Conservation (phyloP, 1,140 invertebrate genomes). For the Papilio polyxenes region DNA sequence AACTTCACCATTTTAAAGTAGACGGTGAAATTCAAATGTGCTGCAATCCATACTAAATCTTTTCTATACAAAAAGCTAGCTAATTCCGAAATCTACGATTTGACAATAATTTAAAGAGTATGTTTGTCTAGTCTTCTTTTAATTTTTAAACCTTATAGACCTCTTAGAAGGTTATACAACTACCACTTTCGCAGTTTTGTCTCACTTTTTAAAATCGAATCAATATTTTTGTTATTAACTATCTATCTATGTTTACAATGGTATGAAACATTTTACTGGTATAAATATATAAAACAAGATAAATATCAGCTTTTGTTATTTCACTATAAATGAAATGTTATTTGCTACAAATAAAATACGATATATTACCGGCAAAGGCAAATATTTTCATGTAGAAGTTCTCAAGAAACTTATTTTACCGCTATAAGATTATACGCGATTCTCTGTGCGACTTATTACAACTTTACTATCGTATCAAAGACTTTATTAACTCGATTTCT, state of each 20-base stretch:
- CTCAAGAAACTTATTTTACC: constrained; percentile 18
- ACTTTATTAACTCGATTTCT: constrained; percentile 8
- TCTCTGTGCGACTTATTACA: constrained; percentile 24
- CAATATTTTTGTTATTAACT: no score
- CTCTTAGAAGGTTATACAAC: no score
- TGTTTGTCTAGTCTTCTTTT: no score
- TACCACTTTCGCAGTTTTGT: background rate
- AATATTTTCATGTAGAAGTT: constrained; percentile 26
- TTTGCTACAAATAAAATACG: background rate
- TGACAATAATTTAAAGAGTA: no score
- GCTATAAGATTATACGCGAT: constrained; percentile 16
- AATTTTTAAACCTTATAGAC: no score
- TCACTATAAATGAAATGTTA: background rate
- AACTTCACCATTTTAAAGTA: background rate
- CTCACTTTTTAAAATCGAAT: no score
- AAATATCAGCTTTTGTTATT: background rate
- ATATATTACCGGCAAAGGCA: background rate
- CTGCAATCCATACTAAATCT: background rate
- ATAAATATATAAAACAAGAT: background rate
- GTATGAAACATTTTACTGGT: background rate
- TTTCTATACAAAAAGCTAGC: no score
- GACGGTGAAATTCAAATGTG: background rate
- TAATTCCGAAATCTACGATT: no score
- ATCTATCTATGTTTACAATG: no score
- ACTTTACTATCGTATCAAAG: constrained; percentile 25